Evolutionary conservation across 2,113 vertebrate species (phyloP), one percentile per base, ranked within the genome.

Genomic region (Malurus elegans): DNA sequence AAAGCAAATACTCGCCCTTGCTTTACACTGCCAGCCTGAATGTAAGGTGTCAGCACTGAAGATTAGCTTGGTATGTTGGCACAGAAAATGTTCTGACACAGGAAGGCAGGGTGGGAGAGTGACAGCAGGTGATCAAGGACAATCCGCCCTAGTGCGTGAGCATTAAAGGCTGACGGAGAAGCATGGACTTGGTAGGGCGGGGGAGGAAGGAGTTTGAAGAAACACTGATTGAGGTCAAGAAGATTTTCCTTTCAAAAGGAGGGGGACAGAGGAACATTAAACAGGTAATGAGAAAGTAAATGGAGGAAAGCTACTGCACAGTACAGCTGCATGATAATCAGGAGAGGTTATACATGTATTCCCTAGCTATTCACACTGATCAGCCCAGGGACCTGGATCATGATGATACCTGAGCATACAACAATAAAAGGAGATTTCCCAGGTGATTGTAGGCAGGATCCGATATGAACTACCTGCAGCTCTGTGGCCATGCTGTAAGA

Each of bases 401-500:
- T 78, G 66, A 78, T 87, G 88, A 67, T 83, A 65, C 54, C 79
- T 93, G 48, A 91, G 66, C 79, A 67, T 40, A 67, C 61, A 91
- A 88, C 83, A 96, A 91, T 88, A 83, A 93, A 83, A 88, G 40
- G 51, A 93, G 34, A 90, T 93, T 92, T 90, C 92, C 92, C 72
- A 53, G 40, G 36, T 92, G 90, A 73, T 36, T 44, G 44, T 56
- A 88, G 75, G 51, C 79, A 61, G 18, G 40, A 80, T 93, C 82
- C 60, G 74, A 73, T 90, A 93, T 51, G 47, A 93, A 76, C 51
- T 90, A 71, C 58, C 62, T 91, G 74, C 80, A 89, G 58, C 14
- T 92, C 51, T 58, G 57, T 72, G 78, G 45, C 65, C 0, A 6
- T 9, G 42, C 21, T 42, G 42, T 21, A 81, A 78, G 23, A 51